Percentiles rank a stretch among this genome's conserved stretches.
Conservation (phyloP, 1,140 invertebrate species). For the Chymomyza costata region DNA sequence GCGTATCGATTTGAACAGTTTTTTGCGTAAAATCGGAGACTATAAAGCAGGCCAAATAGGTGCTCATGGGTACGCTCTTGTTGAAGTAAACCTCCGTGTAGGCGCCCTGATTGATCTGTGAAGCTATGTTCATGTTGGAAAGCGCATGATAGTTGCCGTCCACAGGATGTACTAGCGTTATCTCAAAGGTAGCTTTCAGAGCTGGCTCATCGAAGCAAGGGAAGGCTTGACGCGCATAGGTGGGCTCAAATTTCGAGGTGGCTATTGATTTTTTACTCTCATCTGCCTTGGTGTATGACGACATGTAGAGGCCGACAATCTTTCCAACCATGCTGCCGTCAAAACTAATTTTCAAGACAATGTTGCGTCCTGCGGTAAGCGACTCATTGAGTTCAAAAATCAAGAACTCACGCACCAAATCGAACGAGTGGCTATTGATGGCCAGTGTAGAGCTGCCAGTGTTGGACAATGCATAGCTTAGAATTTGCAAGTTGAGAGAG, state of each 20-base stretch:
- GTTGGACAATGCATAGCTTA: slow-evolving; percentile 3
- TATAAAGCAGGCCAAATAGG: slow-evolving; percentile 93
- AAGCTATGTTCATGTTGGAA: slow-evolving; percentile 84
- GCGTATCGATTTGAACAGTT: slow-evolving; percentile 77
- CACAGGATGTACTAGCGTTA: slow-evolving; percentile 84
- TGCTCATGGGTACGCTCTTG: slow-evolving; percentile 93
- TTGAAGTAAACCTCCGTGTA: slow-evolving; percentile 78
- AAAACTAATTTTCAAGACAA: slow-evolving; percentile 67
- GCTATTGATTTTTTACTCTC: slow-evolving; percentile 80
- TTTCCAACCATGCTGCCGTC: slow-evolving; percentile 75
- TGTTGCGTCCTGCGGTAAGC: slow-evolving; percentile 8
- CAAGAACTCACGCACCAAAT: slow-evolving; percentile 50
- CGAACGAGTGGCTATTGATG: slow-evolving; percentile 32
- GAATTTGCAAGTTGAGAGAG: slow-evolving; percentile 76
- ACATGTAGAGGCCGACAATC: slow-evolving; percentile 76
- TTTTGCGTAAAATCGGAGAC: slow-evolving; percentile 89
- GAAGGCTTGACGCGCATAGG: slow-evolving; percentile 93
- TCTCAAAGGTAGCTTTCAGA: slow-evolving; percentile 91
- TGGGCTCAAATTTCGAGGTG: slow-evolving; percentile 95
- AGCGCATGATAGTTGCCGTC: slow-evolving; percentile 82
- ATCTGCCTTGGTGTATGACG: slow-evolving; percentile 70
- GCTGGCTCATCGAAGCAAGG: slow-evolving; percentile 97
- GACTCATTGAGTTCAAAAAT: slow-evolving; percentile 44
- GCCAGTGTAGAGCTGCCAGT: background rate
- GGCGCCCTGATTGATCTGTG: slow-evolving; percentile 19